Conservation (phyloP, 1,140 invertebrate genomes). For the Bombus pascuorum region DNA sequence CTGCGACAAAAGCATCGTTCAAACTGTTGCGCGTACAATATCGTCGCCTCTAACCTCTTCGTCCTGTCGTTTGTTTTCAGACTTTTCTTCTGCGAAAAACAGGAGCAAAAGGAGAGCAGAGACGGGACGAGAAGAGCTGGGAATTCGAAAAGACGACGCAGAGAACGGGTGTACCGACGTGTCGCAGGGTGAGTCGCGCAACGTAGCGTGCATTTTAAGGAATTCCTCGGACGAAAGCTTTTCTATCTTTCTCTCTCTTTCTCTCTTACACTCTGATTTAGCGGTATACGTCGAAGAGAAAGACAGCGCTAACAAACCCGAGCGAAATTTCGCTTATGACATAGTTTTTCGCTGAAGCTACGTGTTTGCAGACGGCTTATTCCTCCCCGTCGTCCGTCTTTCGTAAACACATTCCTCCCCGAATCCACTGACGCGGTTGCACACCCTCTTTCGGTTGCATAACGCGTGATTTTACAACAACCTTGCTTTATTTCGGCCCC, state of each 20-base stretch:
- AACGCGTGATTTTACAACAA: background rate
- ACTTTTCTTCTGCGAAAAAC: background rate
- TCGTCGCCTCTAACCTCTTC: background rate
- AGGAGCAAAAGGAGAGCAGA: too few relatives aligned
- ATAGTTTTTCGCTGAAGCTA: constrained; percentile 51
- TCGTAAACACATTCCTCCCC: constrained; percentile 35
- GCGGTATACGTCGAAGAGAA: too few relatives aligned
- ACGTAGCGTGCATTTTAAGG: constrained; percentile 26
- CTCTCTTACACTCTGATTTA: background rate
- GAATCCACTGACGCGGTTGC: constrained; percentile 3
- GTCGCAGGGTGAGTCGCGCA: constrained; percentile 12
- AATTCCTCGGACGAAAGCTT: background rate
- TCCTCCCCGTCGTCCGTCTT: background rate
- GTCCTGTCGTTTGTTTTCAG: constrained; percentile 27
- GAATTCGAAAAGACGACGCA: background rate
- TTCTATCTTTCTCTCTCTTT: too few relatives aligned
- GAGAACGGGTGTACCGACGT: background rate
- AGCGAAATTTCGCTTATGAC: constrained; percentile 57
- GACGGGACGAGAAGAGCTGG: background rate
- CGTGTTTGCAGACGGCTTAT: constrained; percentile 55
- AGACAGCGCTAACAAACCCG: constrained; percentile 47
- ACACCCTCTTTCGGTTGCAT: background rate
- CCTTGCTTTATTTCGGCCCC: background rate
- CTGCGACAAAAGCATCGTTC: background rate
- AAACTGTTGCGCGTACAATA: background rate